These are phyloP conservation scores for Fistularia commersonii DNA, from an alignment of 2,797 vertebrate genomes.

Conservation along the genomic window DNA sequence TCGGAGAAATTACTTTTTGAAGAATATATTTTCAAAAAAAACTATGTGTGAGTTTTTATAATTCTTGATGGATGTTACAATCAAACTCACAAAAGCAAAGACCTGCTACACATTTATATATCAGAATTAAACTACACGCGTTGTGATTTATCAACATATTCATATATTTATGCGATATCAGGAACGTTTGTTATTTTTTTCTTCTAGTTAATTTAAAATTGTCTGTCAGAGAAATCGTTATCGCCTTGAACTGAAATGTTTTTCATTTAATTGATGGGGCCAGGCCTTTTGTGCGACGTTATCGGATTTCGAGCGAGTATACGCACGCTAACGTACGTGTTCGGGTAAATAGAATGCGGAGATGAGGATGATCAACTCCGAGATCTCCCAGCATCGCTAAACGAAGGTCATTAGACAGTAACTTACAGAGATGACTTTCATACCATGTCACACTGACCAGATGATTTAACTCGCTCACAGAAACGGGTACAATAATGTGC, in stretches of 20 bases:
- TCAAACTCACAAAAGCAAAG: constrained; percentile 22
- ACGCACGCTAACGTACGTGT: not conserved
- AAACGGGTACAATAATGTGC: not conserved
- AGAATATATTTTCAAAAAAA: constrained; percentile 10
- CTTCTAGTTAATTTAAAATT: no score
- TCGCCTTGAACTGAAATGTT: no score
- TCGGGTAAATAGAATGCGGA: not conserved
- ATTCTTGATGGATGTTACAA: constrained; percentile 47
- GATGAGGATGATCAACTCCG: no score
- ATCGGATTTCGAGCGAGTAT: not conserved
- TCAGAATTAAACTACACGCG: no score
- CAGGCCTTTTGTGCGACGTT: no score
- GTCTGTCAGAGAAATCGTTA: no score
- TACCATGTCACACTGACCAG: not conserved
- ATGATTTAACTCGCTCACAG: constrained; percentile 9
- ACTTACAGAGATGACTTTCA: constrained; percentile 7
- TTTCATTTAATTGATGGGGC: no score
- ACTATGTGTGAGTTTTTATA: constrained; percentile 19
- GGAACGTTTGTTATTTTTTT: no score
- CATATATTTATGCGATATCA: no score
- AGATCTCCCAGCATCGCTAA: constrained; percentile 1
- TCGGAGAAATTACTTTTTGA: constrained; percentile 29
- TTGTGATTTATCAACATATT: no score
- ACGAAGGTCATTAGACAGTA: constrained; percentile 26
- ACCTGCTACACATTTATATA: not conserved